Percentiles rank a stretch among this genome's conserved stretches.
Evolutionary conservation across 2,113 vertebrate species (phyloP).

Genomic region (Neodontobutis hainanensis): DNA sequence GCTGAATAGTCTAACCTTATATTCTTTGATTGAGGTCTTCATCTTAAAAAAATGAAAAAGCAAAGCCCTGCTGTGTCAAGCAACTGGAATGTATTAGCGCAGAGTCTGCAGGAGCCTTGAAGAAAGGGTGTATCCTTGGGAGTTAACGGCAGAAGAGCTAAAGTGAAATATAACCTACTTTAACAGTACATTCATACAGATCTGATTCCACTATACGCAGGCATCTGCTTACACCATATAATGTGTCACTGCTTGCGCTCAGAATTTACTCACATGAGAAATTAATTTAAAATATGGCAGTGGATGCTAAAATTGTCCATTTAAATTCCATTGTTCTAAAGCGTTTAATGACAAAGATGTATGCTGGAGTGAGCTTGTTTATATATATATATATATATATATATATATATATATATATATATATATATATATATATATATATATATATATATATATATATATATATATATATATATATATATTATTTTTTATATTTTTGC

Average conservation of each 20-base stretch:
- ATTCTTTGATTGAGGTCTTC: conserved; percentile 30
- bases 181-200: conserved; percentile 45
- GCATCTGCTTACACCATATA: conserved; percentile 29
- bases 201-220: conserved; percentile 38
- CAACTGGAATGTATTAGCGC: conserved; percentile 65
- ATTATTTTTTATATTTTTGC: conserved; percentile 5
- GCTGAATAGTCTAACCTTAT: conserved; percentile 6
- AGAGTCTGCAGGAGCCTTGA: conserved; percentile 34
- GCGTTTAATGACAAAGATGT: neutral
- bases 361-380: conserved; percentile 27
- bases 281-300: conserved; percentile 1
- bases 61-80: conserved; percentile 39
- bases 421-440: too few species aligned
- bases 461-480: too few species aligned
- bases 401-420: too few species aligned
- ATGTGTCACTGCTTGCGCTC: neutral
- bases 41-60: conserved; percentile 37
- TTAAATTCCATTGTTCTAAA: conserved; percentile 17
- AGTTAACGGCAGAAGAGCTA: conserved; percentile 48
- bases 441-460: conserved; percentile 4
- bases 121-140: conserved; percentile 57
- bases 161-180: conserved; percentile 53
- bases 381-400: neutral
- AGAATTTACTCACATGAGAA: conserved; percentile 2
- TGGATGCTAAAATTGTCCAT: conserved; percentile 12